phyloP scores from a whole-genome alignment of 2,888 invertebrate species.

The Pyrgus malvae region DNA sequence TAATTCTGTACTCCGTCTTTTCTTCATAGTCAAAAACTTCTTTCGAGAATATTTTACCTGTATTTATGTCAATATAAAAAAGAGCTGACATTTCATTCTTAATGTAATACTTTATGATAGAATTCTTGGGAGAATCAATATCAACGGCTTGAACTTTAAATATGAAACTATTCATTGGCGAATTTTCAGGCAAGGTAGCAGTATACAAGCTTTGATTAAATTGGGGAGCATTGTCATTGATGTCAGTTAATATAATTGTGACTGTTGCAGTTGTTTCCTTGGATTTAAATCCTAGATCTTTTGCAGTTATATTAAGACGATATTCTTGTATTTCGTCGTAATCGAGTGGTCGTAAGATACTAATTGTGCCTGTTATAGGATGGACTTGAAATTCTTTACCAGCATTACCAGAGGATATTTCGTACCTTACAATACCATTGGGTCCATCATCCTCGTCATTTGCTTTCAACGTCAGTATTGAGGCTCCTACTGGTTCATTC shows the following conservation, averaged over 20 bases:
- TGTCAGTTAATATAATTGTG: conserved; percentile 93
- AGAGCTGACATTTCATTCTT: conserved; percentile 88
- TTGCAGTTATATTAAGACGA: conserved; percentile 92
- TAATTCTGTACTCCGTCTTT: conserved; percentile 86
- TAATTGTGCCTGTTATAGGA: conserved; percentile 88
- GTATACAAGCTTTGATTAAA: conserved; percentile 90
- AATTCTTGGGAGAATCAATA: conserved; percentile 93
- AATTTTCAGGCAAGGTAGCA: conserved; percentile 92
- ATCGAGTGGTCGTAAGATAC: conserved; percentile 90
- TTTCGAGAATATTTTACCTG: conserved; percentile 89
- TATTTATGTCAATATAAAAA: conserved; percentile 89
- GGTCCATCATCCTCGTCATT: conserved; percentile 93
- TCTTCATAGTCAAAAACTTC: conserved; percentile 94
- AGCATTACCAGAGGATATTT: conserved; percentile 92
- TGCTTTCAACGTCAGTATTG: conserved; percentile 92
- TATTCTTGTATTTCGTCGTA: conserved; percentile 93
- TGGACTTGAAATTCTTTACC: conserved; percentile 91
- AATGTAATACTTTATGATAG: conserved; percentile 91
- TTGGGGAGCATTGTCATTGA: conserved; percentile 95
- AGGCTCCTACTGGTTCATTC: conserved; percentile 92
- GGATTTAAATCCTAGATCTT: conserved; percentile 91
- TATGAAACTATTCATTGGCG: conserved; percentile 87
- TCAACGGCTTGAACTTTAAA: conserved; percentile 90
- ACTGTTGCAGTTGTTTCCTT: conserved; percentile 89
- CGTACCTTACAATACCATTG: conserved; percentile 93